Evolutionary conservation across 2,113 vertebrate species (phyloP).

Genomic region (Diphyllodes magnificus): DNA sequence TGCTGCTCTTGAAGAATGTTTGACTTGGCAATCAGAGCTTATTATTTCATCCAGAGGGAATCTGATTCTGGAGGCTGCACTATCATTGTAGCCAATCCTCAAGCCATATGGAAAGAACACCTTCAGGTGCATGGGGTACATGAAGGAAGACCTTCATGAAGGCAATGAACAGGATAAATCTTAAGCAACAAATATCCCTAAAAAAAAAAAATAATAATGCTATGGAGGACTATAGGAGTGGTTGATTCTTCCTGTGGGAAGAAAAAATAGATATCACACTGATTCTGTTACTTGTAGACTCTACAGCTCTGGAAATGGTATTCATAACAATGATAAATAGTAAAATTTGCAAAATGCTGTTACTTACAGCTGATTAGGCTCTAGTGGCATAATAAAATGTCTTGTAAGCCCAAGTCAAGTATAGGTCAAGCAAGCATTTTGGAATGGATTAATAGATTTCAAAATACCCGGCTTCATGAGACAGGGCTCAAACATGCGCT

Average conservation of each 20-base stretch:
- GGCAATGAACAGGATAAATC: background rate
- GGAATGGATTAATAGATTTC: slow-evolving; percentile 22
- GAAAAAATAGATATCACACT: background rate
- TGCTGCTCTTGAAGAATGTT: slow-evolving; percentile 47
- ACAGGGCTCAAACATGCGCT: background rate
- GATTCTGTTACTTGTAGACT: background rate
- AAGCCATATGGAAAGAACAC: background rate
- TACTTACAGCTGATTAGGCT: background rate
- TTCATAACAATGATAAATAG: background rate
- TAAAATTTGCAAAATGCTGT: background rate
- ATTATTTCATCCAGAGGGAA: slow-evolving; percentile 50
- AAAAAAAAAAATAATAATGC: background rate
- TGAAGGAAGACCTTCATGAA: background rate
- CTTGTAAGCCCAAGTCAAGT: slow-evolving; percentile 3
- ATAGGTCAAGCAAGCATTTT: slow-evolving; percentile 8
- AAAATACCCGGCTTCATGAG: background rate
- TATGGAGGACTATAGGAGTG: background rate
- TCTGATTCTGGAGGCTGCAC: slow-evolving; percentile 4
- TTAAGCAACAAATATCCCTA: background rate
- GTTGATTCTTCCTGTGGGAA: background rate
- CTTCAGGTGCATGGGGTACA: background rate
- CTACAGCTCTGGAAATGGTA: background rate
- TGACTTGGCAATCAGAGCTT: slow-evolving; percentile 31
- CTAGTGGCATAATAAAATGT: background rate
- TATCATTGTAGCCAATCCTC: background rate